Evolutionary conservation across 2,888 invertebrate species (phyloP).

Genomic region (Leptodirus hochenwartii): DNA sequence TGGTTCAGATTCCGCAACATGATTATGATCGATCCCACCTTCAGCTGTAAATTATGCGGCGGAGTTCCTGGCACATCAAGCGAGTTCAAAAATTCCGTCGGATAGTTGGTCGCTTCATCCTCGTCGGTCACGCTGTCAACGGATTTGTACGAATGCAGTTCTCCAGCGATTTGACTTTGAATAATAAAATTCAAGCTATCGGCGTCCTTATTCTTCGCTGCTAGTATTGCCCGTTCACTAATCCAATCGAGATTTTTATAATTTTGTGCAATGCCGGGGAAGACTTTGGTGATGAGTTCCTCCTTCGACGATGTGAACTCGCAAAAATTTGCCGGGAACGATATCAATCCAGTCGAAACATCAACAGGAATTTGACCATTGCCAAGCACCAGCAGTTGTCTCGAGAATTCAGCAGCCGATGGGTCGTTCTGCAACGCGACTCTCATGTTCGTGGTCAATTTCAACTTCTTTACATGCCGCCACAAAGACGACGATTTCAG

Average conservation of each 20-base stretch:
- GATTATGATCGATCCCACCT: constrained; percentile 17
- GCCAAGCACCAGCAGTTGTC: no score
- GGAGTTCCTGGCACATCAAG: constrained; percentile 15
- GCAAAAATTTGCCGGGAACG: no score
- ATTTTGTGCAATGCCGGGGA: constrained; percentile 18
- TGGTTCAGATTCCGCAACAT: constrained; percentile 17
- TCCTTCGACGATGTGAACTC: constrained; percentile 2
- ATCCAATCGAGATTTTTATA: constrained; percentile 16
- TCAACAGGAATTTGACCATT: no score
- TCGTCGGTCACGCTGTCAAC: constrained; percentile 12
- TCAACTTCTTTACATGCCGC: no score
- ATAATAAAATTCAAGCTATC: background rate
- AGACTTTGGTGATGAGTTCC: constrained; percentile 16
- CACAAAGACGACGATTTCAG: constrained; percentile 17
- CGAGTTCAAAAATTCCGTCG: constrained; percentile 16
- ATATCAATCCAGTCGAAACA: no score
- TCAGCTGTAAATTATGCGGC: constrained; percentile 15
- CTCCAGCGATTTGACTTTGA: background rate
- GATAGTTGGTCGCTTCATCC: constrained; percentile 13
- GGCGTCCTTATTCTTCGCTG: constrained; percentile 17
- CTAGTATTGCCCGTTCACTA: constrained; percentile 18
- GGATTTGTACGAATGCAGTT: constrained; percentile 12
- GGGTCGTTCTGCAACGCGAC: no score
- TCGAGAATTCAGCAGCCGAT: no score
- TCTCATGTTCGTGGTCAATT: no score